Evolutionary conservation across 2,797 vertebrate genomes (phyloP), one percentile per base, ranked within the genome.

Genomic region (Austrolebias charrua): DNA sequence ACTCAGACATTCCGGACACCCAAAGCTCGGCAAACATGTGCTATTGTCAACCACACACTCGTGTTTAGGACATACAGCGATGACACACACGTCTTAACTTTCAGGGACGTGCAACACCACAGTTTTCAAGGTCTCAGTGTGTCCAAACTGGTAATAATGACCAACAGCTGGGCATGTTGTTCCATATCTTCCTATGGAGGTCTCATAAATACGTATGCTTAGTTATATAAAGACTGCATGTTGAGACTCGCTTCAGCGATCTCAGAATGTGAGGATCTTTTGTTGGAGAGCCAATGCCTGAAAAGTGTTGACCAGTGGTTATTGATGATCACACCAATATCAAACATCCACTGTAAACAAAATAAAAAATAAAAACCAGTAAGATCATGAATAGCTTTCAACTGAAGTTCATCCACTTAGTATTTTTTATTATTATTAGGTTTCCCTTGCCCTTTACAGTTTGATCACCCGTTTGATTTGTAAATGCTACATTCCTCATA

Each of bases 121-220:
- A 18, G 31, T 59, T 74, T 80, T 29, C 86, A 77, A 88, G 83
- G 79, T 78, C 81, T 75, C 69, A 31, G 63, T 63, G 66, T 65
- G 75, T 84, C 78, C 85, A 62, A 61, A 63, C 55, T 75, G 51
- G 75, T 82, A 84, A 88, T 91, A 92, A 92, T 90, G 81, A 80
- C 75, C 82, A 90, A 89, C 91, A 92, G 91, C 90, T 92, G 90
- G 77, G 81, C 62, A 72, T 67, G 73, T 70, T 79, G 80, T 85
- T 80, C 84, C 60, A 54, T 77, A 65, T 86, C 77, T 61, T 62
- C 56, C 59, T 33, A 46, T 60, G 57, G 59, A 63, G 68, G 57
- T 66, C 75, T 79, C 71, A 60, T 65, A 63, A 72, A 55, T 66
- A 48, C 20, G 19, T 12, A 64, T 52, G 33, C 69, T 24, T 71